Evolutionary conservation across 2,797 vertebrate genomes (phyloP), one percentile per base, ranked within the genome.

Genomic region (Oreochromis mossambicus): DNA sequence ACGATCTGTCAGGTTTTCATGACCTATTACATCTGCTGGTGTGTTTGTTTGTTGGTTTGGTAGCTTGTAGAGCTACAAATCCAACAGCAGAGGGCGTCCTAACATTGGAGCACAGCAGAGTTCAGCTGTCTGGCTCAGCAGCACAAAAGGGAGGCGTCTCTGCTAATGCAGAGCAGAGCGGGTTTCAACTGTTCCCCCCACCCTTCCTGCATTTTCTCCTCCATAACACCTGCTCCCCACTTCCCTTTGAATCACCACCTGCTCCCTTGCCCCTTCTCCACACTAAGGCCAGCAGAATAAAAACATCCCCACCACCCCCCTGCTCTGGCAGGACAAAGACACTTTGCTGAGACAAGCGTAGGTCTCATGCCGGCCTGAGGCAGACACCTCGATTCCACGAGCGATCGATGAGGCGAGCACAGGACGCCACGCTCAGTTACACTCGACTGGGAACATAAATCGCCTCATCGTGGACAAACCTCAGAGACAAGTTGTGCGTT

Each of bases 21-120:
- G 34, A 43, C 21, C 66, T 41, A 46, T 4, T 26, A 70, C 14
- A 26, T 26, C 38, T 70, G 41, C 14, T 46, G 21, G 8, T 38
- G 61, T 66, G 11, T 66, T 66, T 66, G 21, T 41, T 46, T 41
- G 56, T 19, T 41, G 19, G 10, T 51, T 51, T 38, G 8, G 4
- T n/a, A 24, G 15, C 52, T n/a, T 89, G 83, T 17, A 80, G 51
- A 2, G 2, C 36, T 84, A 21, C 3, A 2, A 11, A 5, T 1
- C 29, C n/a, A 68, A 91, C 95, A 94, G 88, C 87, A 94, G 94
- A 54, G 81, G 94, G 93, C 88, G 34, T 3, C 5, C 14, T n/a
- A 24, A 29, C 34, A 21, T 29, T 63, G 56, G 5, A 3, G n/a
- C 24, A 70, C 6, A 68, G 54, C 41, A 50, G 82, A 85, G 83